Evolutionary conservation across 1,140 invertebrate species (phyloP).

Genomic region (Lucilia cuprina): DNA sequence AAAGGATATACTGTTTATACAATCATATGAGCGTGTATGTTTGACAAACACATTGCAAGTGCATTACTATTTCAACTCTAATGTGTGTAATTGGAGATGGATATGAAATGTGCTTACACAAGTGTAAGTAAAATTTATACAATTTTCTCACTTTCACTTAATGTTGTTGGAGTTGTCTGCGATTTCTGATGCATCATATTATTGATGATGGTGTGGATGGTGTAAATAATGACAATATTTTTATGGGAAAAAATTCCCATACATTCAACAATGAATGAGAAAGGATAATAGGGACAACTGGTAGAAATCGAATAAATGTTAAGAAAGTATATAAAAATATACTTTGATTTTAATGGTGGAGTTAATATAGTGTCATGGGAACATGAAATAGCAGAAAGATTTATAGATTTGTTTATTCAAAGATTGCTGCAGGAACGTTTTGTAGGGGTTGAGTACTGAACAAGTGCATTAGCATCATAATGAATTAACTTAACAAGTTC

Average conservation of each 20-base stretch:
- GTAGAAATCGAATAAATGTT: neutral
- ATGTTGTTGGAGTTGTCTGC: neutral
- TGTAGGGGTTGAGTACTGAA: too few relatives aligned
- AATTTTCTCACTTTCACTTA: neutral
- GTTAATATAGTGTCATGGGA: neutral
- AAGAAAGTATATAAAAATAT: conserved; percentile 4
- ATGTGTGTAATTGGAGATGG: neutral
- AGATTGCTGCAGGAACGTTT: too few relatives aligned
- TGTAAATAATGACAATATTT: neutral
- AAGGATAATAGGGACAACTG: neutral
- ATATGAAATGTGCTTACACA: neutral
- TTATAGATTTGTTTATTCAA: neutral
- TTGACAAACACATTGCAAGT: too few relatives aligned
- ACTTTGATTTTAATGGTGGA: neutral
- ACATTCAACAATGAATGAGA: neutral
- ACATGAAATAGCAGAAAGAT: neutral
- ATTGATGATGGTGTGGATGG: neutral
- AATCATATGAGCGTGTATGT: neutral
- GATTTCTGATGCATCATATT: neutral
- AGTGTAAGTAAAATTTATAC: conserved; percentile 2
- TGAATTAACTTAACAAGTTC: too few relatives aligned
- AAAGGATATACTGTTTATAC: neutral
- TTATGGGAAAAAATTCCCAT: neutral
- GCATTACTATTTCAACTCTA: neutral
- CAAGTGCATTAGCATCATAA: too few relatives aligned